Percentiles rank a stretch among this genome's conserved stretches.
These are phyloP conservation scores for Philaethria dido DNA, from an alignment of 2,888 invertebrate species.

Conservation along the genomic window DNA sequence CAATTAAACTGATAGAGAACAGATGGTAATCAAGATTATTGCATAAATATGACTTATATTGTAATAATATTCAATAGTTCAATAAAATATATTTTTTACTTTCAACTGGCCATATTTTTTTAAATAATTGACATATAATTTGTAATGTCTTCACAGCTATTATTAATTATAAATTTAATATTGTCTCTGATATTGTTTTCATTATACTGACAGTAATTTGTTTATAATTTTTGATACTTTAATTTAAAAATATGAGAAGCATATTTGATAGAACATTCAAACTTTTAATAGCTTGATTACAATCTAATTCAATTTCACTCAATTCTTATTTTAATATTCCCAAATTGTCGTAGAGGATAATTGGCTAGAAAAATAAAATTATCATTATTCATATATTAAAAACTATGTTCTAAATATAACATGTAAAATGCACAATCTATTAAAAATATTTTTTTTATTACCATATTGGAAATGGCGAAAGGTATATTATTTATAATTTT, in stretches of 20 bases:
- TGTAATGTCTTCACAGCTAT: not conserved
- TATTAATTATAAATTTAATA: not conserved
- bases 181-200: no score
- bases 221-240: no score
- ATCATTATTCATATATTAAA: not conserved
- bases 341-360: not conserved
- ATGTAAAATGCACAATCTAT: not conserved
- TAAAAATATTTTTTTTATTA: not conserved
- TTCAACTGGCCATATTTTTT: not conserved
- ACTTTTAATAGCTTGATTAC: not conserved
- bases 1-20: conserved; percentile 3
- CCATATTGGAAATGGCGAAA: not conserved
- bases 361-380: not conserved
- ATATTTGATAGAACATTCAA: not conserved
- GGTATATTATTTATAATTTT: not conserved
- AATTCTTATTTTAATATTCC: not conserved
- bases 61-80: conserved; percentile 5
- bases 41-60: not conserved
- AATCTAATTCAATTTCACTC: not conserved
- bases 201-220: no score
- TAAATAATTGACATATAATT: conserved; percentile 10
- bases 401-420: not conserved
- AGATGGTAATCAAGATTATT: conserved; percentile 17
- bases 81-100: conserved; percentile 9
- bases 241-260: no score